Conservation (phyloP, 2,888 invertebrate genomes). For the Steinernema carpocapsae region DNA sequence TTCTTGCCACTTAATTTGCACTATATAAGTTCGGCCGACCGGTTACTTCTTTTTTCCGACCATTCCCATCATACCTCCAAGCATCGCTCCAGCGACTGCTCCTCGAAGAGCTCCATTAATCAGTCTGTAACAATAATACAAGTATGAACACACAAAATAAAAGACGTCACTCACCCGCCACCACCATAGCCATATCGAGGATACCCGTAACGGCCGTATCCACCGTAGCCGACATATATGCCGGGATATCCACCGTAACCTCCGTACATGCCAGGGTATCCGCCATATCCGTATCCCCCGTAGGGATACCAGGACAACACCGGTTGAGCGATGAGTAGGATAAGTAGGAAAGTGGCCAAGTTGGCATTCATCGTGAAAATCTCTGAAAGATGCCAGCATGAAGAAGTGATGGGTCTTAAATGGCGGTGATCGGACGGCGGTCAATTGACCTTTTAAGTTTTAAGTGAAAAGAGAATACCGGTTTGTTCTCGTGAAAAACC, state of each 20-base stretch:
- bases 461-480: background rate
- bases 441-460: background rate
- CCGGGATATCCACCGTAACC: conserved; percentile 4
- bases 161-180: background rate
- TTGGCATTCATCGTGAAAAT: background rate
- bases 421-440: background rate
- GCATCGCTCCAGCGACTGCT: conserved; percentile 22
- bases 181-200: background rate
- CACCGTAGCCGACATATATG: conserved; percentile 15
- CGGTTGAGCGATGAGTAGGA: background rate
- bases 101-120: conserved; percentile 10
- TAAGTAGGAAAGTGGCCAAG: background rate
- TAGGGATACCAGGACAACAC: conserved; percentile 6
- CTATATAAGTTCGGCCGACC: too few species aligned
- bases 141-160: too few species aligned
- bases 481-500: background rate
- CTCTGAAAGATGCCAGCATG: background rate
- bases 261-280: conserved; percentile 17
- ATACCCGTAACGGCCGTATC: background rate
- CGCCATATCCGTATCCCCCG: conserved; percentile 13
- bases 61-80: conserved; percentile 28
- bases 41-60: conserved; percentile 4
- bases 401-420: background rate
- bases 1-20: too few species aligned
- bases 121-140: background rate